Conservation (phyloP, 1,140 invertebrate genomes). For the Drosophila bifasciata region DNA sequence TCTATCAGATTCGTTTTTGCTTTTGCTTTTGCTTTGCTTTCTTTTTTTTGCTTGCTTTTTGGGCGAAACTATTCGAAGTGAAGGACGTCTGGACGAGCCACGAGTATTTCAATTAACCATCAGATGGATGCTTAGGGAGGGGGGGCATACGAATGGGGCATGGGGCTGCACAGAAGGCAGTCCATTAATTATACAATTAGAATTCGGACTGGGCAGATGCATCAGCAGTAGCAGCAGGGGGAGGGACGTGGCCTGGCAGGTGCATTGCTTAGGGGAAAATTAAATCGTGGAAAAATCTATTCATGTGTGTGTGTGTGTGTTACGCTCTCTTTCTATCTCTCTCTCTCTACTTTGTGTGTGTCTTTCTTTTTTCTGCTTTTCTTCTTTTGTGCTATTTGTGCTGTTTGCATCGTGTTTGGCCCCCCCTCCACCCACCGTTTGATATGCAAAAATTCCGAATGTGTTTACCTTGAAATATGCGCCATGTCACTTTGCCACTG, state of each 20-base stretch:
- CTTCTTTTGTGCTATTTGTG: constrained; percentile 26
- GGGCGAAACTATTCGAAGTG: constrained; percentile 47
- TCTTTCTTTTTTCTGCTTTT: constrained; percentile 4
- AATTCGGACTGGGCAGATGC: constrained; percentile 24
- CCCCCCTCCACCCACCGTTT: constrained; percentile 44
- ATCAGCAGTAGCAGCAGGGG: background rate
- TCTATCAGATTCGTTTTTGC: constrained; percentile 17
- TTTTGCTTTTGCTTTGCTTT: constrained; percentile 14
- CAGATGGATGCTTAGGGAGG: background rate
- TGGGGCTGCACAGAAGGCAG: constrained; percentile 34
- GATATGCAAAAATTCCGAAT: constrained; percentile 71
- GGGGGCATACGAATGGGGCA: background rate
- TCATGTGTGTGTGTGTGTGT: constrained; percentile 8
- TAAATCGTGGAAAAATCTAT: constrained; percentile 64
- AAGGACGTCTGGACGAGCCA: constrained; percentile 45
- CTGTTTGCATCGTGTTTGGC: constrained; percentile 33
- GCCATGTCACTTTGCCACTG: constrained; percentile 67
- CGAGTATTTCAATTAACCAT: constrained; percentile 57
- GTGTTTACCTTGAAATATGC: constrained; percentile 79
- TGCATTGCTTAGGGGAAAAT: constrained; percentile 38
- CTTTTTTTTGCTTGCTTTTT: constrained; percentile 16
- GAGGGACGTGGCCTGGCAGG: background rate
- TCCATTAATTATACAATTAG: constrained; percentile 81
- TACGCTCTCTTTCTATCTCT: too few species aligned
- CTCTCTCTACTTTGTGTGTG: too few species aligned